Evolutionary conservation across 2,113 vertebrate genomes (phyloP).

Genomic region (Gopherus flavomarginatus): DNA sequence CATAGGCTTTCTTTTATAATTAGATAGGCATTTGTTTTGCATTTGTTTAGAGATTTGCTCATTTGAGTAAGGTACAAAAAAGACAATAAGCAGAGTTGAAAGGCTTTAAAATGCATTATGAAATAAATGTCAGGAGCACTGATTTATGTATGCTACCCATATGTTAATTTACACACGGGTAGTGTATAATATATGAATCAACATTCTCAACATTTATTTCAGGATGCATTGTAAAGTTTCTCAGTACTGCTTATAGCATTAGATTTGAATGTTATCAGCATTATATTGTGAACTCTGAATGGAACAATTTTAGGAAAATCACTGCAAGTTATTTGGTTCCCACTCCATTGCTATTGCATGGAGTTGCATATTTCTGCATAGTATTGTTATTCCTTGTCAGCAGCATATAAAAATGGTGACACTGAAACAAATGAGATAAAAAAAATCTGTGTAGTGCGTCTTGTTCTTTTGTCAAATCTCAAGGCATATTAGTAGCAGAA

Average conservation of each 20-base stretch:
- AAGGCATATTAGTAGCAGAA: slow-evolving; percentile 1
- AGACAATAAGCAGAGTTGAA: slow-evolving; percentile 48
- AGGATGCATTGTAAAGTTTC: slow-evolving; percentile 48
- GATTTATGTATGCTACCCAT: slow-evolving; percentile 24
- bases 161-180: slow-evolving; percentile 26
- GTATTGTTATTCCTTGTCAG: background rate
- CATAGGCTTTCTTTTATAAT: slow-evolving; percentile 1
- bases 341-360: background rate
- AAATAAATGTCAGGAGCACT: slow-evolving; percentile 46
- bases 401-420: background rate
- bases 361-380: slow-evolving; percentile 28
- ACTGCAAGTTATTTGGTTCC: background rate
- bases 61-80: slow-evolving; percentile 49
- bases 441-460: background rate
- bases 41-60: slow-evolving; percentile 19
- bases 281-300: background rate
- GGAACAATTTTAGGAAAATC: background rate
- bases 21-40: slow-evolving; percentile 8
- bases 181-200: slow-evolving; percentile 22
- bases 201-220: slow-evolving; percentile 52
- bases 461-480: slow-evolving; percentile 21
- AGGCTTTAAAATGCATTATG: slow-evolving; percentile 30
- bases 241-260: background rate
- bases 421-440: slow-evolving; percentile 39
- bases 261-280: slow-evolving; percentile 46